phyloP scores from a whole-genome alignment of 2,888 invertebrate genomes.

The Cybosia mesomella region DNA sequence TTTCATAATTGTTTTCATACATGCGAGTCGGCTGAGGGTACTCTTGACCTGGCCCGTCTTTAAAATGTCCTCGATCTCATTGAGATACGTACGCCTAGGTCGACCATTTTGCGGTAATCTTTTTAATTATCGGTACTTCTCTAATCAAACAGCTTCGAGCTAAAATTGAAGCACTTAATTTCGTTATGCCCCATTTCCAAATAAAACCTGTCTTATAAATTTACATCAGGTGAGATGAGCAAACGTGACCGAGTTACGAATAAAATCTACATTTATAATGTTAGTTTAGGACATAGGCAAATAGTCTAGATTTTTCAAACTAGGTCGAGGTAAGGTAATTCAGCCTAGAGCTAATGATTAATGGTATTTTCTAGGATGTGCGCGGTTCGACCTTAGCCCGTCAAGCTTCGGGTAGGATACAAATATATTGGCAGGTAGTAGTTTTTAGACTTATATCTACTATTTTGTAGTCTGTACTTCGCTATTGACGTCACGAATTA shows the following conservation, averaged over 20 bases:
- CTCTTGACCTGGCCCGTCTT: no score
- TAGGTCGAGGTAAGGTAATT: slow-evolving; percentile 15
- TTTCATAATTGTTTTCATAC: no score
- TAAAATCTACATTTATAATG: slow-evolving; percentile 12
- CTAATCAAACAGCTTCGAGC: neutral
- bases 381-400: slow-evolving; percentile 8
- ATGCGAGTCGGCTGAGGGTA: no score
- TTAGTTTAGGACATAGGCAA: slow-evolving; percentile 20
- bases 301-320: slow-evolving; percentile 12
- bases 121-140: neutral
- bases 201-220: neutral
- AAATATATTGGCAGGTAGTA: neutral
- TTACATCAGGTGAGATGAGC: neutral
- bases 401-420: slow-evolving; percentile 1
- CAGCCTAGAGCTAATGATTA: slow-evolving; percentile 13
- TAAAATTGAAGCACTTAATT: no score
- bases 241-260: neutral
- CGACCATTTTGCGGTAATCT: neutral
- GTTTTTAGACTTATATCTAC: neutral
- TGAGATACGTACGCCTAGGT: neutral
- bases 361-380: slow-evolving; percentile 15
- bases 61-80: neutral
- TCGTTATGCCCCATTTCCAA: no score
- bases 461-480: neutral
- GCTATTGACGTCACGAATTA: neutral